Evolutionary conservation across 2,888 invertebrate species (phyloP).

Genomic region (Hanleya hanleyi): DNA sequence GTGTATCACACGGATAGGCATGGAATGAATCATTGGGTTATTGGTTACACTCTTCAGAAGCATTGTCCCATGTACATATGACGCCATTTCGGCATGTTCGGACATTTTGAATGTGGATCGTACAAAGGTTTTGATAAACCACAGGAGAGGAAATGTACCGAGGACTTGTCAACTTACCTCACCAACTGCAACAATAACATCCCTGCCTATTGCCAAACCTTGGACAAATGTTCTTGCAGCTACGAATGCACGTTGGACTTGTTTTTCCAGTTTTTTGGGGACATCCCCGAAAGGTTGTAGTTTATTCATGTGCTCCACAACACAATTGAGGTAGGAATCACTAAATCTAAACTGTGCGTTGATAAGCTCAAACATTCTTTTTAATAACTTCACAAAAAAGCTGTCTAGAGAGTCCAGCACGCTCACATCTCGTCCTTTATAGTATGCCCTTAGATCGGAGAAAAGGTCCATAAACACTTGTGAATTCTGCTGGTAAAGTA

Average conservation of each 20-base stretch:
- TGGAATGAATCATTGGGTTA: too few species aligned
- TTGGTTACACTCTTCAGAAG: too few species aligned
- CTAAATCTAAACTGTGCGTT: conserved; percentile 94
- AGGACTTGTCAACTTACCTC: conserved; percentile 68
- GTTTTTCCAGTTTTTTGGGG: conserved; percentile 90
- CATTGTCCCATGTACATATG: too few species aligned
- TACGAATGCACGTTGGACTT: conserved; percentile 93
- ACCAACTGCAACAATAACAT: conserved; percentile 78
- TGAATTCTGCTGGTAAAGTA: conserved; percentile 94
- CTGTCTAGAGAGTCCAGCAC: conserved; percentile 90
- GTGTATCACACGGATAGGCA: too few species aligned
- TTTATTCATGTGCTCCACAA: conserved; percentile 92
- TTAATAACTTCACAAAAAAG: conserved; percentile 93
- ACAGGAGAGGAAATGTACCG: too few species aligned
- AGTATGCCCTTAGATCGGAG: conserved; percentile 91
- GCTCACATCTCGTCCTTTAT: conserved; percentile 81
- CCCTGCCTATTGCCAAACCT: conserved; percentile 87
- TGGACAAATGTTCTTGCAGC: conserved; percentile 96
- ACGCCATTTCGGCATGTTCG: too few species aligned
- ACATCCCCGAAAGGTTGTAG: conserved; percentile 96
- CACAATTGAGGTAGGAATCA: conserved; percentile 86
- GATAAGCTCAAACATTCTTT: conserved; percentile 92
- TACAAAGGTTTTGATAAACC: too few species aligned
- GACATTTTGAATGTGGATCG: too few species aligned
- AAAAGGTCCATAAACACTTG: conserved; percentile 95